Conservation (phyloP, 2,797 vertebrate genomes). For the Gymnoscopelus braueri region DNA sequence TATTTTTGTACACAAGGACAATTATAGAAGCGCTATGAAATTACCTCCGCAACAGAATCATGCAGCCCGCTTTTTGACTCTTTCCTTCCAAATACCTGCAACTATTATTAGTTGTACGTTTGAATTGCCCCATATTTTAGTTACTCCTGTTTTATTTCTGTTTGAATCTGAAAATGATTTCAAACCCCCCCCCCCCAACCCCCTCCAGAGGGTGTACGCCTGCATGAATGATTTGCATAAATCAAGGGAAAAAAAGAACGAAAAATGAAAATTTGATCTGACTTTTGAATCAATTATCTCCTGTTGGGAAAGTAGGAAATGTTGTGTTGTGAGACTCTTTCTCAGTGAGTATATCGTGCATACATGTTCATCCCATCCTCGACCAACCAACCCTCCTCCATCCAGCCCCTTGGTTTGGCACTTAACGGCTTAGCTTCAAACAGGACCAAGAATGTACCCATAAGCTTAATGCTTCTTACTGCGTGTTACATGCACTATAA, state of each 20-base stretch:
- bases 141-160: slow-evolving; percentile 40
- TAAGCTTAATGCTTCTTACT: slow-evolving; percentile 57
- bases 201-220: slow-evolving; percentile 31
- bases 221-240: slow-evolving; percentile 82
- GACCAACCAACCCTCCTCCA: slow-evolving; percentile 62
- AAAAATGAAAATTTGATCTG: slow-evolving; percentile 64
- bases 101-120: slow-evolving; percentile 42
- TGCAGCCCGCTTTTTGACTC: slow-evolving; percentile 62
- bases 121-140: slow-evolving; percentile 34
- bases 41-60: slow-evolving; percentile 29
- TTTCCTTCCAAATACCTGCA: slow-evolving; percentile 37
- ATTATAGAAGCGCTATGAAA: slow-evolving; percentile 24
- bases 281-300: slow-evolving; percentile 89
- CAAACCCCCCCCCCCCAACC: slow-evolving; percentile 2
- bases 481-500: slow-evolving; percentile 50
- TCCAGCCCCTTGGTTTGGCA: slow-evolving; percentile 76
- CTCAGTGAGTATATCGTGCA: slow-evolving; percentile 96
- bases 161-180: slow-evolving; percentile 52
- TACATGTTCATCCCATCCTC: slow-evolving; percentile 91
- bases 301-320: slow-evolving; percentile 92
- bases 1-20: background rate
- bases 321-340: slow-evolving; percentile 92
- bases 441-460: slow-evolving; percentile 60
- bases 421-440: slow-evolving; percentile 68
- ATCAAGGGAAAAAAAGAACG: slow-evolving; percentile 16